These are phyloP conservation scores for Toxonevra muliebris DNA, from an alignment of 2,888 invertebrate species.

Conservation along the genomic window DNA sequence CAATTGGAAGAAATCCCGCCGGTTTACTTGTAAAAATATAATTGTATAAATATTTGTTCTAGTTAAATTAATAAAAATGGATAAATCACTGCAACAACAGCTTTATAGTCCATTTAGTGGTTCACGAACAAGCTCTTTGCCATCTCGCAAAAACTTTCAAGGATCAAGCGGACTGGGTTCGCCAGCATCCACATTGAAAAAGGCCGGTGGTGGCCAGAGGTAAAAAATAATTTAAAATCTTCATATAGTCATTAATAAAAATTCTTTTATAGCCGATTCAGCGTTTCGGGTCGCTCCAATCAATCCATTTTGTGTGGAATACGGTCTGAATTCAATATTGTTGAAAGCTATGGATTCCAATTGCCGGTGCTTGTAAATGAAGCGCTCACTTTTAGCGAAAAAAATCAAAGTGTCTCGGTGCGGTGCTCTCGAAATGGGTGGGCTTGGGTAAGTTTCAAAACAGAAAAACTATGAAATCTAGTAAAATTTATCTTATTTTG, in stretches of 20 bases:
- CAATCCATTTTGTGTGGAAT: slow-evolving; percentile 77
- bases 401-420: slow-evolving; percentile 66
- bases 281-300: slow-evolving; percentile 70
- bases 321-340: slow-evolving; percentile 76
- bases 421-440: slow-evolving; percentile 68
- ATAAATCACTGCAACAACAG: slow-evolving; percentile 54
- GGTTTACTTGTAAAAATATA: too few species aligned
- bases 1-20: too few species aligned
- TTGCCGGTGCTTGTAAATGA: slow-evolving; percentile 90
- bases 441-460: slow-evolving; percentile 65
- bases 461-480: background rate
- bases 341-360: slow-evolving; percentile 83
- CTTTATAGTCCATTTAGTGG: slow-evolving; percentile 39
- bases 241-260: background rate
- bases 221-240: background rate
- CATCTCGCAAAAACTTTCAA: slow-evolving; percentile 42
- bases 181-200: slow-evolving; percentile 43
- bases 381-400: slow-evolving; percentile 82
- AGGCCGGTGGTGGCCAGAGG: slow-evolving; percentile 42
- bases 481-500: slow-evolving; percentile 13
- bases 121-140: slow-evolving; percentile 44
- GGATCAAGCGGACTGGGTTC: slow-evolving; percentile 20
- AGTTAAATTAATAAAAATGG: slow-evolving; percentile 41
- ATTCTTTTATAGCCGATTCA: slow-evolving; percentile 22
- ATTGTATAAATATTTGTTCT: too few species aligned